A percentile compares a stretch with the other conserved stretches of the same genome.
Conservation (phyloP, 2,113 vertebrate species). For the Pristiophorus japonicus region DNA sequence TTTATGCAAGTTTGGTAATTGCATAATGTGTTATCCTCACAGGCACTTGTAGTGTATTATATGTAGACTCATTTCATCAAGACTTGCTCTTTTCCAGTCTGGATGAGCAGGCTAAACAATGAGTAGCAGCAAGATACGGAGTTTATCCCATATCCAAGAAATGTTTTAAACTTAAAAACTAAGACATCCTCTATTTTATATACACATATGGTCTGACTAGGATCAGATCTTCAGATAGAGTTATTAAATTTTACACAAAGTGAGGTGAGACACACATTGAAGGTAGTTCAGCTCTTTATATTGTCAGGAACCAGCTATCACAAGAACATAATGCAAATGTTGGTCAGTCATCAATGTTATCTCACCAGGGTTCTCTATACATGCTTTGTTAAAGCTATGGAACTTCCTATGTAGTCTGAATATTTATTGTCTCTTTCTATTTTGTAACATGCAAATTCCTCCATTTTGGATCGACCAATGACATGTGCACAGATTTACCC, state of each 20-base stretch:
- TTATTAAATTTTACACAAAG: not conserved
- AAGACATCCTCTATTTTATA: not conserved
- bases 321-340: not conserved
- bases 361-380: not conserved
- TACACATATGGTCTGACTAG: not conserved
- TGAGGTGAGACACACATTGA: not conserved
- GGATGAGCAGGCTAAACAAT: not conserved
- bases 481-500: not conserved
- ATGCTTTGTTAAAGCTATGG: not conserved
- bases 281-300: not conserved
- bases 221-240: not conserved
- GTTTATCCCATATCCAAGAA: not conserved
- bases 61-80: not conserved
- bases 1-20: not conserved
- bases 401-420: not conserved
- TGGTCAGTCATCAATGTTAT: not conserved
- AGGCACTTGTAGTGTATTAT: not conserved
- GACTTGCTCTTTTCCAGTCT: not conserved
- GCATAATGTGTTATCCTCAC: not conserved
- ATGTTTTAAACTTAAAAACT: not conserved
- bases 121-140: not conserved
- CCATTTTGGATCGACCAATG: not conserved
- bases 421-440: not conserved
- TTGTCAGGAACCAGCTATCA: not conserved
- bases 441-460: not conserved